Evolutionary conservation across 2,888 invertebrate genomes (phyloP).

Genomic region (Plagiodera versicolora): DNA sequence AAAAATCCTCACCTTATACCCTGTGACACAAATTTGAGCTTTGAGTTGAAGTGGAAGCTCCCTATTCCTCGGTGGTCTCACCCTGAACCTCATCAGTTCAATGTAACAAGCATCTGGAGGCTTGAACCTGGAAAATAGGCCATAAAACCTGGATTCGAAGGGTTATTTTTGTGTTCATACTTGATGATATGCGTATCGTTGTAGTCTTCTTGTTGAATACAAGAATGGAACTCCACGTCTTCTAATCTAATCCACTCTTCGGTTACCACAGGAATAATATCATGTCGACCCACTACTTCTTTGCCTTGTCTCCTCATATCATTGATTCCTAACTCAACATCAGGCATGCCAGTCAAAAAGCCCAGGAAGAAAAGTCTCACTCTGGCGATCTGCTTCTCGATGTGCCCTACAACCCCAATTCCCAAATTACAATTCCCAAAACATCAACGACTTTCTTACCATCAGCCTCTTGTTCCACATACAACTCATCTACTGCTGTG

Average conservation of each 20-base stretch:
- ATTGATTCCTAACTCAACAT: conserved; percentile 95
- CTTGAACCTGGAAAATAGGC: conserved; percentile 79
- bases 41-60: conserved; percentile 96
- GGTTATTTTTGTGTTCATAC: too few relatives aligned
- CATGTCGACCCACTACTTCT: conserved; percentile 98
- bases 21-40: conserved; percentile 84
- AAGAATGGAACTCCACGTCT: conserved; percentile 90
- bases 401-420: conserved; percentile 57
- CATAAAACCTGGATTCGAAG: too few relatives aligned
- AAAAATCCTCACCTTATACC: conserved; percentile 66
- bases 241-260: conserved; percentile 99
- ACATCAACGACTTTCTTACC: conserved; percentile 58
- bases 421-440: too few relatives aligned
- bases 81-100: conserved; percentile 93
- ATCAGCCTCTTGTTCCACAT: conserved; percentile 84
- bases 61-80: conserved; percentile 91
- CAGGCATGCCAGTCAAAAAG: conserved; percentile 95
- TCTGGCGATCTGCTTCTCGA: conserved; percentile 89
- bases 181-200: conserved; percentile 81
- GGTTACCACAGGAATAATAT: conserved; percentile 97
- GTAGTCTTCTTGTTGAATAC: conserved; percentile 90
- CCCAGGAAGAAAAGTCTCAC: conserved; percentile 95
- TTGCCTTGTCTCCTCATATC: conserved; percentile 97
- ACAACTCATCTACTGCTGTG: conserved; percentile 89
- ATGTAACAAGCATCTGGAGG: conserved; percentile 98